These are phyloP conservation scores for Eurytoma californica DNA, from an alignment of 2,888 invertebrate genomes.

Conservation along the genomic window DNA sequence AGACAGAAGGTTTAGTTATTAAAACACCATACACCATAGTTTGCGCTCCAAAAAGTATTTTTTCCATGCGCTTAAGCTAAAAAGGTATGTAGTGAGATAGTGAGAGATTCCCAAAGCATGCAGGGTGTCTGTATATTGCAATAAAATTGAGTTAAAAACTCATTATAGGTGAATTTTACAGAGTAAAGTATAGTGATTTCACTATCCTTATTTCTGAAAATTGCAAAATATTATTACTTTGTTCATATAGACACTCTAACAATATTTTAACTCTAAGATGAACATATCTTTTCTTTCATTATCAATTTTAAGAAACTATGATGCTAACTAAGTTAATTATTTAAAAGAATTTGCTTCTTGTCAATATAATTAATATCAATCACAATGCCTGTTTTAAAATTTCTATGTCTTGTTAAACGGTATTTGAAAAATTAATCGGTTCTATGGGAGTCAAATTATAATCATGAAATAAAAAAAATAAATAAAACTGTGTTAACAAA, in stretches of 20 bases:
- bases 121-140: constrained; percentile 61
- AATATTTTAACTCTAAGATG: background rate
- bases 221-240: background rate
- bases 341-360: no score
- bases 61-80: constrained; percentile 72
- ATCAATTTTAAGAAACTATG: no score
- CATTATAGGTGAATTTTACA: constrained; percentile 8
- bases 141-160: constrained; percentile 40
- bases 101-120: constrained; percentile 72
- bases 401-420: constrained; percentile 1
- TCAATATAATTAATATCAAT: background rate
- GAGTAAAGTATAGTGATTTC: constrained; percentile 20
- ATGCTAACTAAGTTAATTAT: no score
- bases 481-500: constrained; percentile 20
- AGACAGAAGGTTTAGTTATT: constrained; percentile 16
- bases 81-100: constrained; percentile 71
- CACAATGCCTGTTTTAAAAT: background rate
- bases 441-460: constrained; percentile 39
- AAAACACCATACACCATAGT: constrained; percentile 33
- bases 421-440: constrained; percentile 25
- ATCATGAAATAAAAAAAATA: constrained; percentile 27
- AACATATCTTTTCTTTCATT: no score
- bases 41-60: constrained; percentile 55
- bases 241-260: background rate
- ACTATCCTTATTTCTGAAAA: constrained; percentile 7